Conservation (phyloP, 2,888 invertebrate species). For the Chouioia cunea region DNA sequence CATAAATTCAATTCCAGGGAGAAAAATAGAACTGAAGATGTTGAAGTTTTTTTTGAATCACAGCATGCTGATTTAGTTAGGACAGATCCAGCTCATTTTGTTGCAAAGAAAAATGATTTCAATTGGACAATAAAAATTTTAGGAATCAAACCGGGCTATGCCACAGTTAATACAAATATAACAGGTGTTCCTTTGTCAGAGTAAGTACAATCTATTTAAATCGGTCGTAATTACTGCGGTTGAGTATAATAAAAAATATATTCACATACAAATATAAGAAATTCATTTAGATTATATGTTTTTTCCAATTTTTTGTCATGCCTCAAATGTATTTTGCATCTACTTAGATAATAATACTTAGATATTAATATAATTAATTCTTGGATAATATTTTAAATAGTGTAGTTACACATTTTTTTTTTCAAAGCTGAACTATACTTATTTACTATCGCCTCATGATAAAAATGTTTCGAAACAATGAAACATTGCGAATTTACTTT, state of each 20-base stretch:
- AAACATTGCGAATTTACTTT: too few species aligned
- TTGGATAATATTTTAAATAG: neutral
- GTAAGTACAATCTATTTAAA: constrained; percentile 62
- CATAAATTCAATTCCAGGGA: constrained; percentile 65
- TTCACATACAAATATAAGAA: neutral
- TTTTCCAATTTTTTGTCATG: constrained; percentile 8
- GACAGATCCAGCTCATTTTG: constrained; percentile 70
- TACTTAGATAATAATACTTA: constrained; percentile 1
- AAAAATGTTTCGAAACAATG: too few species aligned
- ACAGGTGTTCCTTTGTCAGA: constrained; percentile 70
- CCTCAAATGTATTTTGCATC: constrained; percentile 13
- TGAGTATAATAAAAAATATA: constrained; percentile 1
- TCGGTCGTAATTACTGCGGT: neutral
- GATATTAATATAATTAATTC: neutral
- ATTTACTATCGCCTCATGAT: too few species aligned
- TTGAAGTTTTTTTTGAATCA: constrained; percentile 72
- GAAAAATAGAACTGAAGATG: constrained; percentile 66
- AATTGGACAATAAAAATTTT: constrained; percentile 70
- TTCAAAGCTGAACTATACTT: neutral
- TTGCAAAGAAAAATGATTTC: constrained; percentile 58
- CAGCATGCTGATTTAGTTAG: constrained; percentile 77
- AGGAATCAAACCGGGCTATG: constrained; percentile 77
- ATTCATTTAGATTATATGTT: neutral
- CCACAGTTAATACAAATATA: constrained; percentile 75
- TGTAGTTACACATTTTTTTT: neutral